Base-by-base conservation (phyloP, 2,797 vertebrate species). In the Sitta carolinensis region DNA sequence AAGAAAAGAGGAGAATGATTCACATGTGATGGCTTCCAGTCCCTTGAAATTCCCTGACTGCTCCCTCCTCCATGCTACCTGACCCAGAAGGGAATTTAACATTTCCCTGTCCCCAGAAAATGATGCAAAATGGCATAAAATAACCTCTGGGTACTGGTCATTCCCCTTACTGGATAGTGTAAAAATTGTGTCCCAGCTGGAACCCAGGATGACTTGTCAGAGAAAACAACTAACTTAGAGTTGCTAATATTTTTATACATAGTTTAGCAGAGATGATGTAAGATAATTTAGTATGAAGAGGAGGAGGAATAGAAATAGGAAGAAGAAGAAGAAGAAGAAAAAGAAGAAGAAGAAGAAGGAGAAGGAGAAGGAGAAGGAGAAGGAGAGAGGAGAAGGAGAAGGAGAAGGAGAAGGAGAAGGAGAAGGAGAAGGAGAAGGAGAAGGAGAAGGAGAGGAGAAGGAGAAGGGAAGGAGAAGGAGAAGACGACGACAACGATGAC, bases 131-230 rank as follows among this genome's bases (percentile, higher is more conserved):
- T 51, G 19, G 18, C 17, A 57, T 11, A 29, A 42, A 79, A 38
- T 25, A 66, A 25, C 17, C 14, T 58, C 51, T 38, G 20, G 2
- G 20, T 72, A 7, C 8, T 58, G n/a, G 6, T 57, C 23, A 58
- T 50, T 63, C 11, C 19, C 9, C 12, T 57, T 25, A 36, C n/a
- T 25, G 25, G 13, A 27, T 79, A 17, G 9, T 51, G 16, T 19
- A 79, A 50, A 42, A 57, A 36, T 10, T 10, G 7, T 38, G 17
- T 58, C 8, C 10, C 8, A 13, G 18, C 7, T 29, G 23, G 13
- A 67, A 51, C 5, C 5, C 23, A 45, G n/a, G 23, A 52, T 0
- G 0, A 27, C 22, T 50, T 0, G 0, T 5, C 6, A 43, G 27
- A 63, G 48, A 67, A 77, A 70, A 67, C 13, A 13, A 5, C 2